Evolutionary conservation across 1,140 invertebrate genomes (phyloP), one percentile per base, ranked within the genome.

Genomic region (Monomorium pharaonis): DNA sequence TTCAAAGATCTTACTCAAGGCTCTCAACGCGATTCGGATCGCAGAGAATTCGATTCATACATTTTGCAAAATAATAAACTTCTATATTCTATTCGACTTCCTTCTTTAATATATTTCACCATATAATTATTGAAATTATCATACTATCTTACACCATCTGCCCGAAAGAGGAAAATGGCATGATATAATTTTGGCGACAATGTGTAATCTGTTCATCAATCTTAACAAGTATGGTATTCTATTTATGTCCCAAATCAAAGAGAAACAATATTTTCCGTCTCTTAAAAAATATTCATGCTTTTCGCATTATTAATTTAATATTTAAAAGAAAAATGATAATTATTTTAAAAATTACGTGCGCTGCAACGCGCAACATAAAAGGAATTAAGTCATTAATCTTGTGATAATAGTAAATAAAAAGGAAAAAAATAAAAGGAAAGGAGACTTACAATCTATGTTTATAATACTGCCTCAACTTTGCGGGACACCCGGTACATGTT

Each of bases 1-100:
- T 74, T 21, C 54, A 51, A 83, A 83, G 78, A 83, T 83, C 67
- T 83, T 54, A 37, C 67, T 72, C 54, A 74, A 74, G 67, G 24
- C 67, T 74, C 67, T 72, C 78, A 33, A 5, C 51, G 24, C 37
- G 18, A 56, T 72, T 44, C 37, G n/a, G 74, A 58, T 74, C n/a
- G 54, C n/a, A 7, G n/a, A 30, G n/a, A 60, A 74, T 74, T 58
- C 51, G 56, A 83, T 83, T 83, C 33, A n/a, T 56, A 37, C 63
- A 54, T 81, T 70, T 54, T 49, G 18, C 30, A 60, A 58, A 83
- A 83, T 74, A 83, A 74, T 80, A 69, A 74, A 72, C 27, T 54
- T 30, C 18, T 18, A 21, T 81, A 18, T 37, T 21, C 9, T 1
- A 30, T 24, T 37, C 62, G n/a, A 30, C 21, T 18, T 44, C 16